Percentiles rank a stretch among this genome's conserved stretches.
These are phyloP conservation scores for Eurystomus glaucurus DNA, from an alignment of 2,797 vertebrate genomes.

Conservation along the genomic window DNA sequence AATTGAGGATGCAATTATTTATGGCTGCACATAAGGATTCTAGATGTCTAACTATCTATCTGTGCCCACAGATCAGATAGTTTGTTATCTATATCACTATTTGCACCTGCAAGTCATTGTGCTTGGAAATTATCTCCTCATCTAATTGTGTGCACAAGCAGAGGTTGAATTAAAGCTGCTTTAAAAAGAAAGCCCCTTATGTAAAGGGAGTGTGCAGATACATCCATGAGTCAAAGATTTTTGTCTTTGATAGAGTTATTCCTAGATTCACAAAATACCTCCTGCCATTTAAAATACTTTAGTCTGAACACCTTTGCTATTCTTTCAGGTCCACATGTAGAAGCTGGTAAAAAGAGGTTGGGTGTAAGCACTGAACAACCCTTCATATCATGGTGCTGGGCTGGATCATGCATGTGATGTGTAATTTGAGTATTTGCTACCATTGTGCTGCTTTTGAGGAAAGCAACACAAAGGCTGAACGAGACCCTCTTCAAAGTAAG, in stretches of 20 bases:
- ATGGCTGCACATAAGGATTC: conserved; percentile 69
- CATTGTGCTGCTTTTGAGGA: conserved; percentile 51
- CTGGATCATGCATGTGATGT: background rate
- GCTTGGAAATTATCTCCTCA: conserved; percentile 71
- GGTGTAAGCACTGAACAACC: background rate
- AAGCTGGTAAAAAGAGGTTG: background rate
- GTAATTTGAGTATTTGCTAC: conserved; percentile 37
- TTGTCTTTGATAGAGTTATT: background rate
- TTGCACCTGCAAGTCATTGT: conserved; percentile 79
- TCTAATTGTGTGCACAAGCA: conserved; percentile 69
- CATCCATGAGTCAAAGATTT: background rate
- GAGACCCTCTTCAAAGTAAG: conserved; percentile 61
- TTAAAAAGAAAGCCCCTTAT: conserved; percentile 27
- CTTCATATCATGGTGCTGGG: background rate
- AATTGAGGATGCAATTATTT: conserved; percentile 74
- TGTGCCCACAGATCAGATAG: conserved; percentile 72
- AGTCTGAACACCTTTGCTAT: background rate
- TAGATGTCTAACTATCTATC: conserved; percentile 76
- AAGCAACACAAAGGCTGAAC: conserved; percentile 68
- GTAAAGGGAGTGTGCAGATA: background rate
- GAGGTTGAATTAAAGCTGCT: conserved; percentile 61
- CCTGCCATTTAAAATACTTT: background rate
- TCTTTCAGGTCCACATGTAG: background rate
- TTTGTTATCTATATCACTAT: conserved; percentile 76
- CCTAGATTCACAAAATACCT: background rate